Conservation (phyloP, 2,888 invertebrate species). For the Lamproptera curius region DNA sequence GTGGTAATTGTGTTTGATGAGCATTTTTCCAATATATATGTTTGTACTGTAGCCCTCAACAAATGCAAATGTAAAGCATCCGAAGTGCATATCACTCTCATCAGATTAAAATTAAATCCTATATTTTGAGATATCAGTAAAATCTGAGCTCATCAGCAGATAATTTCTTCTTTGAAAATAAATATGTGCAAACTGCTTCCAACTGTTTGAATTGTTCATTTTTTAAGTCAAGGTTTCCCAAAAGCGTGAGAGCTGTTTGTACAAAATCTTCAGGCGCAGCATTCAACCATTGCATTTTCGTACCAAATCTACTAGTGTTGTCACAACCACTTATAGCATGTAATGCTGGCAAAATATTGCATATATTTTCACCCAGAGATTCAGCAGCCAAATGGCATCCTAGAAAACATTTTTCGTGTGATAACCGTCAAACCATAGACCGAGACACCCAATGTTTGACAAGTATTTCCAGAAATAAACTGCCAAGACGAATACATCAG, state of each 20-base stretch:
- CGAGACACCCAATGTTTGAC: conserved; percentile 11
- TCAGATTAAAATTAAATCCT: too few species aligned
- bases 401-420: conserved; percentile 22
- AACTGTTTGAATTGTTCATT: too few species aligned
- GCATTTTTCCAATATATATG: neutral
- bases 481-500: conserved; percentile 26
- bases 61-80: conserved; percentile 2
- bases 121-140: too few species aligned
- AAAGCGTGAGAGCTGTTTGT: conserved; percentile 23
- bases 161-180: too few species aligned
- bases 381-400: conserved; percentile 27
- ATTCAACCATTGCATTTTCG: conserved; percentile 23
- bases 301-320: conserved; percentile 26
- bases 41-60: neutral
- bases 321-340: conserved; percentile 22
- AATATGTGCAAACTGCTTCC: too few species aligned
- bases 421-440: conserved; percentile 20
- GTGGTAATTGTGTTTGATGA: neutral
- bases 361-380: conserved; percentile 16
- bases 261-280: conserved; percentile 26
- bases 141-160: too few species aligned
- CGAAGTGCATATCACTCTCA: too few species aligned
- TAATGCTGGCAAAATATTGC: conserved; percentile 32
- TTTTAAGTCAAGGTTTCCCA: conserved; percentile 20
- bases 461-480: conserved; percentile 29